Percentiles rank a stretch among this genome's conserved stretches.
phyloP scores from a whole-genome alignment of 1,140 invertebrate species.

The Forficula auricularia region DNA sequence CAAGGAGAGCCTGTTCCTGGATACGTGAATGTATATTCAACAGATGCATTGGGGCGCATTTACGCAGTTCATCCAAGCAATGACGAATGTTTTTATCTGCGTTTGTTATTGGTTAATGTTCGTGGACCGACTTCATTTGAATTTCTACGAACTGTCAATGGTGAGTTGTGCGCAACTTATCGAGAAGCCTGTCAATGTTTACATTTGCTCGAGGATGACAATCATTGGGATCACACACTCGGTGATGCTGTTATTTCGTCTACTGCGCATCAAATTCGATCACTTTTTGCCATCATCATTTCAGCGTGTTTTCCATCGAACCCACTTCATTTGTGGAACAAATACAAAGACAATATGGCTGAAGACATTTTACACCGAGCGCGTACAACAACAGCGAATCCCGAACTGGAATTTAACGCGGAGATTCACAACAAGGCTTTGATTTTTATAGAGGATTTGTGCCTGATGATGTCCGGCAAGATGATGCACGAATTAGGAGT shows the following conservation, averaged over 20 bases:
- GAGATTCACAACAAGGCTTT: too few species aligned
- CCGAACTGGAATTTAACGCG: slow-evolving; percentile 16
- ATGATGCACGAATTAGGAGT: too few species aligned
- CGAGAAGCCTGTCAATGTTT: slow-evolving; percentile 22
- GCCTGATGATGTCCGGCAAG: too few species aligned
- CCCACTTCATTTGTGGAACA: slow-evolving; percentile 19
- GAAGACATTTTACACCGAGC: slow-evolving; percentile 20
- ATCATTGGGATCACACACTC: slow-evolving; percentile 22
- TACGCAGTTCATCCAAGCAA: slow-evolving; percentile 25
- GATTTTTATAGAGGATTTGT: too few species aligned
- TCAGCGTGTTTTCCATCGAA: slow-evolving; percentile 18
- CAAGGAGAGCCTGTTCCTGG: slow-evolving; percentile 16
- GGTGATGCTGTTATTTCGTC: slow-evolving; percentile 18
- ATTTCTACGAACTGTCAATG: slow-evolving; percentile 23
- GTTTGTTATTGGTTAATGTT: slow-evolving; percentile 23
- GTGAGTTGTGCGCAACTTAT: slow-evolving; percentile 24
- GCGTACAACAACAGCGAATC: slow-evolving; percentile 5
- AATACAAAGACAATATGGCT: slow-evolving; percentile 20
- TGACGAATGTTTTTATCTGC: slow-evolving; percentile 24
- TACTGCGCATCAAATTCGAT: slow-evolving; percentile 20
- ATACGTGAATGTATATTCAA: slow-evolving; percentile 16
- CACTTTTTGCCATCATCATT: slow-evolving; percentile 26
- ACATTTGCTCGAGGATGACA: slow-evolving; percentile 24
- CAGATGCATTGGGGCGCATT: slow-evolving; percentile 20
- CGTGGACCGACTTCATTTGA: slow-evolving; percentile 24